Conservation (phyloP, 2,888 invertebrate genomes). For the Andrena fulva region DNA sequence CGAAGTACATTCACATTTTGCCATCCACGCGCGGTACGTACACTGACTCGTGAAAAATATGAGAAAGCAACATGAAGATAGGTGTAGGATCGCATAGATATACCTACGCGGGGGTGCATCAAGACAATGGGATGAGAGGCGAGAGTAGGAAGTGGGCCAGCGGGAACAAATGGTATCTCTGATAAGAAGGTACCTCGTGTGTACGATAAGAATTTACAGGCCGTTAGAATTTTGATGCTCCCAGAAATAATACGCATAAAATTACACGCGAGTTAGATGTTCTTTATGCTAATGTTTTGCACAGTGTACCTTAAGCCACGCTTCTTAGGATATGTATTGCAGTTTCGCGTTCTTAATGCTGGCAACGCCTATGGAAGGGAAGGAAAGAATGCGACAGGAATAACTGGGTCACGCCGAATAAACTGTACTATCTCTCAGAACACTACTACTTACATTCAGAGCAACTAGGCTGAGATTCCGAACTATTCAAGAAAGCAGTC, state of each 20-base stretch:
- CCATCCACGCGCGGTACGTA: no score
- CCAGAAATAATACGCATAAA: constrained; percentile 31
- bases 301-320: neutral
- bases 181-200: constrained; percentile 50
- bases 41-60: neutral
- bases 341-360: neutral
- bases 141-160: constrained; percentile 57
- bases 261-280: constrained; percentile 12
- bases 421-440: constrained; percentile 9
- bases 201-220: constrained; percentile 54
- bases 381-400: neutral
- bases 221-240: constrained; percentile 53
- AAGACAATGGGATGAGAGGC: constrained; percentile 39
- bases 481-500: constrained; percentile 9
- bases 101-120: constrained; percentile 5
- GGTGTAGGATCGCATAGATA: constrained; percentile 1
- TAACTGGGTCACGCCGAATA: constrained; percentile 21
- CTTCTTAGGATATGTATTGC: neutral
- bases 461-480: constrained; percentile 21
- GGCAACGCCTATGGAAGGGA: neutral
- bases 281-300: neutral
- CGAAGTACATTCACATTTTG: neutral
- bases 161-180: constrained; percentile 55
- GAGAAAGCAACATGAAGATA: constrained; percentile 3
- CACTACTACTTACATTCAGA: neutral